Evolutionary conservation across 2,888 invertebrate species (phyloP).

Genomic region (Heliconius hortense): DNA sequence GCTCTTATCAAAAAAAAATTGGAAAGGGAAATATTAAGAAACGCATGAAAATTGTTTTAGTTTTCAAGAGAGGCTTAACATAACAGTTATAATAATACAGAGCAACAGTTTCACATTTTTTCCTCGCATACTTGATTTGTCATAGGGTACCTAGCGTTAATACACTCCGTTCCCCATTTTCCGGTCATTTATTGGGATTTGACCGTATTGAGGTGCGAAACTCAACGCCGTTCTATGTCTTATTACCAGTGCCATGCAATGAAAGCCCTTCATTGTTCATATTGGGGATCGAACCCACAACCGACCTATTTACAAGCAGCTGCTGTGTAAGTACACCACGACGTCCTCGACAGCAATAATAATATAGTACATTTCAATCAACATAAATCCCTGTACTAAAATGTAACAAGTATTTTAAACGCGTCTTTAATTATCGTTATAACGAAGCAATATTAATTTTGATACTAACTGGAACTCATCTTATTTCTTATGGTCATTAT

Average conservation of each 20-base stretch:
- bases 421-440: background rate
- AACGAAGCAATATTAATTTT: slow-evolving; percentile 1
- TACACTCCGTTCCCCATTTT: too few relatives aligned
- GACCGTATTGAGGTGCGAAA: background rate
- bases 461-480: slow-evolving; percentile 7
- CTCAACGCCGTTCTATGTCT: background rate
- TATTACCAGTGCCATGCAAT: background rate
- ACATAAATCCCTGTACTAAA: background rate
- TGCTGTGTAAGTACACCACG: background rate
- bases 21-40: too few relatives aligned
- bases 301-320: background rate
- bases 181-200: too few relatives aligned
- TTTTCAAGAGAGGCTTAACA: too few relatives aligned
- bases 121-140: too few relatives aligned
- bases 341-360: background rate
- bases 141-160: too few relatives aligned
- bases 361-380: background rate
- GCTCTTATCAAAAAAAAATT: too few relatives aligned
- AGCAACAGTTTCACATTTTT: too few relatives aligned
- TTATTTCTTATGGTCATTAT: slow-evolving; percentile 16
- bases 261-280: background rate
- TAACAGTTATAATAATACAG: too few relatives aligned
- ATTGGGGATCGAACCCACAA: background rate
- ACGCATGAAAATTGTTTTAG: too few relatives aligned
- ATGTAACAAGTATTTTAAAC: background rate